A percentile compares a stretch with the other conserved stretches of the same genome.
phyloP scores from a whole-genome alignment of 2,888 invertebrate genomes.

The Sycophila texana region DNA sequence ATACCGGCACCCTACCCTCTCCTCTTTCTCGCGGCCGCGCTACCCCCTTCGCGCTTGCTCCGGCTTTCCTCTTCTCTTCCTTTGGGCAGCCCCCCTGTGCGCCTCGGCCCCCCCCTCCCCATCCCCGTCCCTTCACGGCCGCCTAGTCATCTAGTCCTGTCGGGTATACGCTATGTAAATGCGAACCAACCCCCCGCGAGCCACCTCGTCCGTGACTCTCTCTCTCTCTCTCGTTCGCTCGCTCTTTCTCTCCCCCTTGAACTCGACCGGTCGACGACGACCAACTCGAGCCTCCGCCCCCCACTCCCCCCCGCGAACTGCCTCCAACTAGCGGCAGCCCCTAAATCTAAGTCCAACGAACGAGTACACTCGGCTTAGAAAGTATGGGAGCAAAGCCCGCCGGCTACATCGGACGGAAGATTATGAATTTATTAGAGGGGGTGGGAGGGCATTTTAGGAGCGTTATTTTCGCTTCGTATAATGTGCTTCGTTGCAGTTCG shows the following conservation, averaged over 20 bases:
- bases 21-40: slow-evolving; percentile 10
- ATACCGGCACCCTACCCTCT: slow-evolving; percentile 62
- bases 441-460: slow-evolving; percentile 29
- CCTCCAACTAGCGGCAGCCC: slow-evolving; percentile 70
- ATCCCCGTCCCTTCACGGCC: slow-evolving; percentile 65
- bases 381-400: slow-evolving; percentile 56
- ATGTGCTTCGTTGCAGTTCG: slow-evolving; percentile 50
- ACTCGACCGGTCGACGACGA: slow-evolving; percentile 24
- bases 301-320: slow-evolving; percentile 62
- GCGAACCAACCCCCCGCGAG: slow-evolving; percentile 68
- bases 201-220: slow-evolving; percentile 59
- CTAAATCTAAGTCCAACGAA: slow-evolving; percentile 75
- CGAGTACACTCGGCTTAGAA: slow-evolving; percentile 71
- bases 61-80: slow-evolving; percentile 55
- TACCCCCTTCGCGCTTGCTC: slow-evolving; percentile 40
- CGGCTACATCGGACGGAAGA: slow-evolving; percentile 47
- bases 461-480: slow-evolving; percentile 51
- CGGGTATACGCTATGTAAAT: slow-evolving; percentile 75
- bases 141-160: slow-evolving; percentile 75
- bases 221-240: slow-evolving; percentile 51
- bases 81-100: slow-evolving; percentile 60
- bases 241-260: slow-evolving; percentile 55
- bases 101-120: slow-evolving; percentile 65
- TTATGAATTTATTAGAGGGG: slow-evolving; percentile 54
- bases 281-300: slow-evolving; percentile 9